These are phyloP conservation scores for Brachionus asplanchnoidis DNA, from an alignment of 1,140 invertebrate genomes.

Conservation along the genomic window DNA sequence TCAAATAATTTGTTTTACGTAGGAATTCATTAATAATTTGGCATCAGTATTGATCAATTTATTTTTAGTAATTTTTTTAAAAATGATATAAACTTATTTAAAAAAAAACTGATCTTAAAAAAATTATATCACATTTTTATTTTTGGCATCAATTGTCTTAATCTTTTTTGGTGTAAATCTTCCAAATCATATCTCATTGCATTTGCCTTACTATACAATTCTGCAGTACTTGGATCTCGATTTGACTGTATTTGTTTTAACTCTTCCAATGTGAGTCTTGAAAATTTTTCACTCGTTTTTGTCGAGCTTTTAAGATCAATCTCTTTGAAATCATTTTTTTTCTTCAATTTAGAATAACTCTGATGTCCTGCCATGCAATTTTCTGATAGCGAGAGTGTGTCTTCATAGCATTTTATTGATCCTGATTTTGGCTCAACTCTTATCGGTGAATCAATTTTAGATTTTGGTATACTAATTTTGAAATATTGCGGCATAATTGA, in stretches of 20 bases:
- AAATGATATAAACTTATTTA: not conserved
- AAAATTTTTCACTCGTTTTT: not conserved
- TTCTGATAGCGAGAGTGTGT: constrained; percentile 19
- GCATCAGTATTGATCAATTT: not conserved
- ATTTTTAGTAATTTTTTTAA: not conserved
- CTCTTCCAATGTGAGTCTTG: not conserved
- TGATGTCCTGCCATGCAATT: not conserved
- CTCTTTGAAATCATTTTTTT: not conserved
- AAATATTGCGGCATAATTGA: not conserved
- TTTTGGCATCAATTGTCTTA: constrained; percentile 35
- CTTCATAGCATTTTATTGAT: not conserved
- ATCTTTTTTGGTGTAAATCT: constrained; percentile 26
- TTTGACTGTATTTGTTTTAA: constrained; percentile 2
- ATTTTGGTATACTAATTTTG: constrained; percentile 38
- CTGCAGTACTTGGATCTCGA: not conserved
- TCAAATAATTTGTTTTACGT: no score
- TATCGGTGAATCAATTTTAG: not conserved
- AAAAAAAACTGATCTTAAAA: not conserved
- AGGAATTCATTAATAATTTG: no score
- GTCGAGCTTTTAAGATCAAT: constrained; percentile 25
- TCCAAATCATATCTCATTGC: constrained; percentile 29
- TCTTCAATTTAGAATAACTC: not conserved
- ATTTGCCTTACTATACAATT: not conserved
- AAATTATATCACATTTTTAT: not conserved
- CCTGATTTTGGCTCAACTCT: not conserved